Evolutionary conservation across 2,888 invertebrate species (phyloP).

Genomic region (Eristalis arbustorum): DNA sequence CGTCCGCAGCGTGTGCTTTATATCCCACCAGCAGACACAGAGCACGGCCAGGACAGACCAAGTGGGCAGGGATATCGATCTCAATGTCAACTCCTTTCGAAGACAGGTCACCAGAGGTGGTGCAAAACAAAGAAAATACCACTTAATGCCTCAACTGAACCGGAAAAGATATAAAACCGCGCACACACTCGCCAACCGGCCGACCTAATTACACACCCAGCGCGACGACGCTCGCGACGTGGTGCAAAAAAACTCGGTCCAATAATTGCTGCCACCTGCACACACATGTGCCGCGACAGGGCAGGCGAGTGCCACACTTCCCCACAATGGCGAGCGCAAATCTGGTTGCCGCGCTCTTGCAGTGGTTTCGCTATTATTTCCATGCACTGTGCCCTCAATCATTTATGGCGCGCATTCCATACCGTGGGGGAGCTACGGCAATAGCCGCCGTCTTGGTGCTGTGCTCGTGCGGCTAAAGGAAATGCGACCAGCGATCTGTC

Average conservation of each 20-base stretch:
- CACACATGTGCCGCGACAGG: conserved; percentile 37
- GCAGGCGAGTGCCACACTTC: conserved; percentile 54
- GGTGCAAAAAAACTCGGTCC: conserved; percentile 25
- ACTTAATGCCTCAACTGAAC: conserved; percentile 57
- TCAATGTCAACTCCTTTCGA: conserved; percentile 70
- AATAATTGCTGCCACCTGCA: conserved; percentile 68
- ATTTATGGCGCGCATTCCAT: conserved; percentile 65
- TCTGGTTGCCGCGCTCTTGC: neutral
- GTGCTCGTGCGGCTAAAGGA: conserved; percentile 14
- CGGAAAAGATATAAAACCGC: conserved; percentile 62
- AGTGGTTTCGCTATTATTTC: conserved; percentile 35
- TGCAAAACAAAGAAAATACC: conserved; percentile 23
- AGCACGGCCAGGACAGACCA: conserved; percentile 23
- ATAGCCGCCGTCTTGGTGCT: neutral
- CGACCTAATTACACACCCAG: conserved; percentile 66
- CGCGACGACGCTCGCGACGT: conserved; percentile 48
- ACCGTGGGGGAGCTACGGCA: conserved; percentile 37
- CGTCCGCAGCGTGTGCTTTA: conserved; percentile 26
- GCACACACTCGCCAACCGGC: conserved; percentile 38
- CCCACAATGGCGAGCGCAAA: conserved; percentile 13
- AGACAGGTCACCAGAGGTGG: conserved; percentile 40
- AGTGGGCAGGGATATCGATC: conserved; percentile 47
- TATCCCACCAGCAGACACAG: conserved; percentile 5
- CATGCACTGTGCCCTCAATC: conserved; percentile 60
- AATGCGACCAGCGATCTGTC: conserved; percentile 38